A percentile compares a stretch with the other conserved stretches of the same genome.
These are phyloP conservation scores for Anguilla anguilla DNA, from an alignment of 2,797 vertebrate genomes.

Conservation along the genomic window DNA sequence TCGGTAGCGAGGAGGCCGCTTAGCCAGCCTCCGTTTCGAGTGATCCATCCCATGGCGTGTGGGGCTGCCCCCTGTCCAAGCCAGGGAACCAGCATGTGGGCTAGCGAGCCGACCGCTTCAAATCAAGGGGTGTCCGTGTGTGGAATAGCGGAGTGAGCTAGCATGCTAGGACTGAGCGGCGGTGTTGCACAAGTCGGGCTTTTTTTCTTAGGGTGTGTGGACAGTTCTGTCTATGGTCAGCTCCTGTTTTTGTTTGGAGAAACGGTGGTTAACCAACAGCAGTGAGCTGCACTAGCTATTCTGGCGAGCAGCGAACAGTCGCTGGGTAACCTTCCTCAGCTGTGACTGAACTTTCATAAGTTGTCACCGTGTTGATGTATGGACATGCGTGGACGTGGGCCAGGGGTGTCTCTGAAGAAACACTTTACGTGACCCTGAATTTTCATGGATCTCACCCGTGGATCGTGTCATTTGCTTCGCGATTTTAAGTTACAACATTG, in stretches of 20 bases:
- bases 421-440: not conserved
- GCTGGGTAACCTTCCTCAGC: not conserved
- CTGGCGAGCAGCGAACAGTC: not conserved
- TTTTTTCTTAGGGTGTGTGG: not conserved
- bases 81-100: not conserved
- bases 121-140: not conserved
- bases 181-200: not conserved
- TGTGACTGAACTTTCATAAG: not conserved
- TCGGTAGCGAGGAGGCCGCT: not conserved
- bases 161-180: not conserved
- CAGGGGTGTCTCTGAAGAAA: not conserved
- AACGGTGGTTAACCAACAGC: not conserved
- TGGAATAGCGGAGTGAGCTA: not conserved
- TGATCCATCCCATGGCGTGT: not conserved
- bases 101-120: not conserved
- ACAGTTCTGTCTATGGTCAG: not conserved
- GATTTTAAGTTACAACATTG: not conserved
- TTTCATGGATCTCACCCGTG: not conserved
- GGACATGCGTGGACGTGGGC: not conserved
- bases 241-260: not conserved
- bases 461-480: not conserved
- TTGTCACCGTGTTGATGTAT: not conserved
- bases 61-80: not conserved
- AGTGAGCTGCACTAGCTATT: not conserved
- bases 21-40: not conserved